Evolutionary conservation across 2,797 vertebrate species (phyloP), one percentile per base, ranked within the genome.

Genomic region (Strix occidentalis): DNA sequence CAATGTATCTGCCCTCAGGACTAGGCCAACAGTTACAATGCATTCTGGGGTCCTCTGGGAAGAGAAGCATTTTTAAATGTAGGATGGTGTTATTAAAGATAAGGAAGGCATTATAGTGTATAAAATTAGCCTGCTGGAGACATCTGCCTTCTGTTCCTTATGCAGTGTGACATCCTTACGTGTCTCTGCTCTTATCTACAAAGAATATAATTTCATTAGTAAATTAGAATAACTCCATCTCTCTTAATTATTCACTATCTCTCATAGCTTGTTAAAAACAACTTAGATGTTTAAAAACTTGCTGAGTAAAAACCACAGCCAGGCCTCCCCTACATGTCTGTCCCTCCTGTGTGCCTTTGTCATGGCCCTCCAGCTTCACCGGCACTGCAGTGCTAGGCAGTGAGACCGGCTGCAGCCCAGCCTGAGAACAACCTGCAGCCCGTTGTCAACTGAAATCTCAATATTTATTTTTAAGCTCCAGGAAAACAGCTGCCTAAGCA

Each of bases 341-440:
- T 51, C 68, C 10, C 25, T 24, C 28, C 33, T 8, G 13, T 0
- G 0, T 33, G 63, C 21, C 72, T 70, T 14, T 1, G 3, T 4
- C 17, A 1, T 1, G 12, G 35, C 39, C n/a, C 74, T 28, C 28
- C 1, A 4, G 35, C 75, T 39, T 31, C 51, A 2, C 9, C 0
- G 15, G 66, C 50, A 6, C 13, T 1, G 43, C 4, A 1, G 15
- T 5, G 13, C 29, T 11, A 2, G 57, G 48, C 33, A 6, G 31
- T 0, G 10, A 23, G 9, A 7, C 33, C 1, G 0, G 26, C 68
- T 26, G 51, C 25, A 17, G n/a, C 37, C 57, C 31, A 18, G 29
- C 39, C 26, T 6, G 28, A 69, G 23, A 29, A 16, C 68, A 61
- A 46, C 58, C 76, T 14, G 41, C 18, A 54, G 21, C 68, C 20